Evolutionary conservation across 2,113 vertebrate genomes (phyloP).

Genomic region (Hirundichthys speculiger): DNA sequence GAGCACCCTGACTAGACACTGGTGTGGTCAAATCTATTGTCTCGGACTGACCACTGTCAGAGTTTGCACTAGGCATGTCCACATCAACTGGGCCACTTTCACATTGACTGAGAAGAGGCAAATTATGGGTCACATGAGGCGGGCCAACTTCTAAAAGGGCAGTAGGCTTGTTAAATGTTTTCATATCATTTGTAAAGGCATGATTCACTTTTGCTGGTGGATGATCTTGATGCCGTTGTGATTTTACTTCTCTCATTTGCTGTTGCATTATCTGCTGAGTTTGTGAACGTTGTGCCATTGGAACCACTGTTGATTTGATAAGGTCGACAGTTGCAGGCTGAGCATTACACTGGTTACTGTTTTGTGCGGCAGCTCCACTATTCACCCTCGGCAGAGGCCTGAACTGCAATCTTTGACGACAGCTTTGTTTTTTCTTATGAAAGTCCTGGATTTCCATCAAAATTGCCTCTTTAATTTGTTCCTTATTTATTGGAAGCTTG

Average conservation of each 20-base stretch:
- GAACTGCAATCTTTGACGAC: conserved; percentile 87
- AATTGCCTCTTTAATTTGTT: conserved; percentile 94
- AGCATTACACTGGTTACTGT: conserved; percentile 35
- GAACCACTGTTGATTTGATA: conserved; percentile 38
- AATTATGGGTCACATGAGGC: conserved; percentile 45
- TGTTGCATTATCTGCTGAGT: conserved; percentile 32
- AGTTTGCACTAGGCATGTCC: conserved; percentile 92
- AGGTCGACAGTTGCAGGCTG: conserved; percentile 60
- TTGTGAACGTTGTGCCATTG: conserved; percentile 45
- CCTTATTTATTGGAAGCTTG: conserved; percentile 79
- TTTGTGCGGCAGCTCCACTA: conserved; percentile 25
- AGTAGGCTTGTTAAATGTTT: conserved; percentile 56
- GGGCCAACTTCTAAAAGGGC: conserved; percentile 38
- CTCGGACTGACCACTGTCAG: conserved; percentile 82
- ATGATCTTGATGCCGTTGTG: conserved; percentile 59
- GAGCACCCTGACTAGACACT: conserved; percentile 68
- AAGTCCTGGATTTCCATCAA: conserved; percentile 92
- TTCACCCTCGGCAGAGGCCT: conserved; percentile 77
- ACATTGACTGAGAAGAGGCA: conserved; percentile 65
- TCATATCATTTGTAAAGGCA: conserved; percentile 47
- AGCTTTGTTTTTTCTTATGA: conserved; percentile 84
- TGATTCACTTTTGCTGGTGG: conserved; percentile 49
- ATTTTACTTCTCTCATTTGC: conserved; percentile 44
- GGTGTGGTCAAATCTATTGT: conserved; percentile 87
- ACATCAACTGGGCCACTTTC: conserved; percentile 82